Evolutionary conservation across 2,888 invertebrate genomes (phyloP).

Genomic region (Clitarchus hookeri): DNA sequence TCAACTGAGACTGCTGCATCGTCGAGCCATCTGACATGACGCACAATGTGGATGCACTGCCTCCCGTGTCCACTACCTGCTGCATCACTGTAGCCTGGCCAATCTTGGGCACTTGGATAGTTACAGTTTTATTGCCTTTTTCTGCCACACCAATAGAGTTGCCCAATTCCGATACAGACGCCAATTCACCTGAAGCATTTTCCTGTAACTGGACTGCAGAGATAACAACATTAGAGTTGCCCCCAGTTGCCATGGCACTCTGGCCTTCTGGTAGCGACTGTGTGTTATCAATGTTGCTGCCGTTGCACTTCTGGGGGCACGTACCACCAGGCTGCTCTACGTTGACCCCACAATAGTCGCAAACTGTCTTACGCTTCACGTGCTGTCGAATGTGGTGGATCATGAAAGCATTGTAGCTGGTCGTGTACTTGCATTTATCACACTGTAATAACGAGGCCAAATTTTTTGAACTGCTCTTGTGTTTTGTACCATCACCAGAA

Average conservation of each 20-base stretch:
- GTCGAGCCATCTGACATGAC: slow-evolving; percentile 36
- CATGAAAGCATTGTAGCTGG: slow-evolving; percentile 50
- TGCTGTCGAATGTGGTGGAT: slow-evolving; percentile 50
- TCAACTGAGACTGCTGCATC: slow-evolving; percentile 28
- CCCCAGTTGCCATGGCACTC: too few relatives aligned
- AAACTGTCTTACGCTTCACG: slow-evolving; percentile 44
- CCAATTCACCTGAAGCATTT: too few relatives aligned
- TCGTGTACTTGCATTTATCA: slow-evolving; percentile 53
- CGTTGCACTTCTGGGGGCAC: slow-evolving; percentile 31
- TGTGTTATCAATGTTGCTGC: too few relatives aligned
- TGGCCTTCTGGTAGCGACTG: too few relatives aligned
- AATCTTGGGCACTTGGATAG: slow-evolving; percentile 21
- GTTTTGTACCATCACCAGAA: slow-evolving; percentile 25
- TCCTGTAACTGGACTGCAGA: too few relatives aligned
- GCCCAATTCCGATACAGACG: too few relatives aligned
- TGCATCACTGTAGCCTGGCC: not conserved
- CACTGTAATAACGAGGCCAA: slow-evolving; percentile 51
- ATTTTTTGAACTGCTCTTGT: slow-evolving; percentile 43
- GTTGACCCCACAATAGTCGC: slow-evolving; percentile 37
- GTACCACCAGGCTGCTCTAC: slow-evolving; percentile 16
- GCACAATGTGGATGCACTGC: not conserved
- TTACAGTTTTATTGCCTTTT: slow-evolving; percentile 23
- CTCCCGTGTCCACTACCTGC: not conserved
- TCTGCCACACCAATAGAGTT: too few relatives aligned
- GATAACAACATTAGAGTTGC: too few relatives aligned